phyloP scores from a whole-genome alignment of 2,888 invertebrate genomes.

The Apodemia mormo region DNA sequence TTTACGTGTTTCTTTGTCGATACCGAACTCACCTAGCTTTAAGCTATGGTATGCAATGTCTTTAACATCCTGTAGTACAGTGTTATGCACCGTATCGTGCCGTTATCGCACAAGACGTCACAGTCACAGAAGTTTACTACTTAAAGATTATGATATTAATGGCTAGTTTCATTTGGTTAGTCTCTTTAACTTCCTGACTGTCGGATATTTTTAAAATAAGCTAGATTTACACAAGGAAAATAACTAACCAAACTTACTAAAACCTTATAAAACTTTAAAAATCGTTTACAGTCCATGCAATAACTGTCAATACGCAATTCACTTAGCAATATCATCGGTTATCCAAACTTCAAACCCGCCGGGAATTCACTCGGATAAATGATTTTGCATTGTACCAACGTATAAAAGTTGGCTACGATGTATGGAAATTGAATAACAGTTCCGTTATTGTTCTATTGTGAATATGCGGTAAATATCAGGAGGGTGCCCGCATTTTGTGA shows the following conservation, averaged over 20 bases:
- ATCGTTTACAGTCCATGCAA: not conserved
- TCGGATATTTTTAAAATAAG: too few species aligned
- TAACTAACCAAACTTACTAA: too few species aligned
- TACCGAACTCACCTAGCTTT: too few species aligned
- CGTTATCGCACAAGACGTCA: not conserved
- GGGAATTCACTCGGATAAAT: not conserved
- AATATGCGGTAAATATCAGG: not conserved
- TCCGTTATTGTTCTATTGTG: not conserved
- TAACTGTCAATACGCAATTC: not conserved
- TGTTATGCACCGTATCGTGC: too few species aligned
- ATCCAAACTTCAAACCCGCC: slow-evolving; percentile 5
- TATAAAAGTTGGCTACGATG: not conserved
- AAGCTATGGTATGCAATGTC: too few species aligned
- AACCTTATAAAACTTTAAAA: not conserved
- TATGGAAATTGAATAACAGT: slow-evolving; percentile 1
- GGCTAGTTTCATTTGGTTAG: too few species aligned
- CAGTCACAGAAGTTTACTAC: not conserved
- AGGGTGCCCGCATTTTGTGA: not conserved
- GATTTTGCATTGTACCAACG: slow-evolving; percentile 1
- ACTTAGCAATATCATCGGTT: not conserved
- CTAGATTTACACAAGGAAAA: too few species aligned
- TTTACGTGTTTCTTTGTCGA: too few species aligned
- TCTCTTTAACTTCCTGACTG: too few species aligned
- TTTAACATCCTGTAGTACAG: too few species aligned
- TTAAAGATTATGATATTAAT: too few species aligned